phyloP scores from a whole-genome alignment of 2,888 invertebrate species.

The Papilio demoleus region DNA sequence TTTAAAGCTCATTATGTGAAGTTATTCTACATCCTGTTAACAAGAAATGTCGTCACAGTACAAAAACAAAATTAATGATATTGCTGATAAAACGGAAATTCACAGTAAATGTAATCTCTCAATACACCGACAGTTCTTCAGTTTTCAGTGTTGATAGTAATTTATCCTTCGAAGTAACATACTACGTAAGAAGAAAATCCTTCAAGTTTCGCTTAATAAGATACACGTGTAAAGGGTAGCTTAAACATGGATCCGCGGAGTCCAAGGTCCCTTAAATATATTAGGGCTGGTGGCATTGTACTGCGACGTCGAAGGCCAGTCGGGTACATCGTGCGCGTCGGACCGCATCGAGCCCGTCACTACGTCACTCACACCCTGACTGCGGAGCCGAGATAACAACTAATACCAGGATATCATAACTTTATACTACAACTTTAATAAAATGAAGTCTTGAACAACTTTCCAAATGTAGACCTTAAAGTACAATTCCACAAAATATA shows the following conservation, averaged over 20 bases:
- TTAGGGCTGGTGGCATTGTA: slow-evolving; percentile 55
- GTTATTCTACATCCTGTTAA: neutral
- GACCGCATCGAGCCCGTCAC: neutral
- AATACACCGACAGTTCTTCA: neutral
- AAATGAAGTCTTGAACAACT: neutral
- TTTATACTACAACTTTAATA: neutral
- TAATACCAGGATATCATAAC: neutral
- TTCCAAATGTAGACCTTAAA: neutral
- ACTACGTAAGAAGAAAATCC: neutral
- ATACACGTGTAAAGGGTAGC: slow-evolving; percentile 4
- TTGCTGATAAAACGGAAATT: neutral
- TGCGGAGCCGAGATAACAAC: neutral
- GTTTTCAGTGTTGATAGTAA: neutral
- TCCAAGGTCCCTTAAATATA: slow-evolving; percentile 50
- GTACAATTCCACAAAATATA: slow-evolving; percentile 17
- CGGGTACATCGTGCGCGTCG: slow-evolving; percentile 43
- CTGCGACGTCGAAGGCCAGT: slow-evolving; percentile 52
- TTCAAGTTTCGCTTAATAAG: neutral
- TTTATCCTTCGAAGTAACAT: neutral
- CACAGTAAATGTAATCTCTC: neutral
- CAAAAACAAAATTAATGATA: neutral
- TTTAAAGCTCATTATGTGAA: neutral
- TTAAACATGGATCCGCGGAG: slow-evolving; percentile 46
- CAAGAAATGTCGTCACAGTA: neutral
- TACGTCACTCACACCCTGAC: neutral